Base-by-base conservation (phyloP, 2,888 invertebrate species). In the Pyrocoelia pectoralis region DNA sequence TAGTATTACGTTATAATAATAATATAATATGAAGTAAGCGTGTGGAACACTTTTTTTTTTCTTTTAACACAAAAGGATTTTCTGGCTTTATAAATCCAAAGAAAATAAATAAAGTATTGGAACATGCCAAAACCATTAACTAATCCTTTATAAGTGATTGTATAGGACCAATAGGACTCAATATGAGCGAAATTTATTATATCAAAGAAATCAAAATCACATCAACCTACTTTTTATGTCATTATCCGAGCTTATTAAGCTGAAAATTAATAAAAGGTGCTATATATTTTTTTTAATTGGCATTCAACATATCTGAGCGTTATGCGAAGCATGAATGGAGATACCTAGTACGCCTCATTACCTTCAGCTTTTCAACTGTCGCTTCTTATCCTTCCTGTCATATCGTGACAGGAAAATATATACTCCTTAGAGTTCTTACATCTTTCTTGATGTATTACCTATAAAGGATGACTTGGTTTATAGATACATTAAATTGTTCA, bases 321-420 rank as follows among this genome's bases (percentile, higher is more conserved):
- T 66, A 59, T 60, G 53, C 46, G 50, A 56, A 62, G 6, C 6
- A 24, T 24, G 24, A 24, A 24, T 70, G 69, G 68, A 67, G 69
- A 70, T 69, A 71, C 69, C 71, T 70, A 69, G 67, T 71, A 72
- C 65, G 70, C 61, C 67, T 70, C 71, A 72, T 72, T 72, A 71
- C 70, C 62, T 61, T 57, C 70, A 65, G 64, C 69, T 68, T 72
- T 63, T 70, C 71, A 69, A 62, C 66, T 72, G 70, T 68, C 72
- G 66, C 63, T 67, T 68, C 68, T 60, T 59, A 53, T 64, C 66
- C 49, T 59, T 64, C 55, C 40, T 56, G 49, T 62, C 56, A 58
- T 55, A 63, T 55, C 58, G 28, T 62, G 66, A 57, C 62, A 62
- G 46, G 56, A 64, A 64, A 60, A 62, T 57, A 64, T 57, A 62